Conservation (phyloP, 2,888 invertebrate species). For the Cosmopolites sordidus region DNA sequence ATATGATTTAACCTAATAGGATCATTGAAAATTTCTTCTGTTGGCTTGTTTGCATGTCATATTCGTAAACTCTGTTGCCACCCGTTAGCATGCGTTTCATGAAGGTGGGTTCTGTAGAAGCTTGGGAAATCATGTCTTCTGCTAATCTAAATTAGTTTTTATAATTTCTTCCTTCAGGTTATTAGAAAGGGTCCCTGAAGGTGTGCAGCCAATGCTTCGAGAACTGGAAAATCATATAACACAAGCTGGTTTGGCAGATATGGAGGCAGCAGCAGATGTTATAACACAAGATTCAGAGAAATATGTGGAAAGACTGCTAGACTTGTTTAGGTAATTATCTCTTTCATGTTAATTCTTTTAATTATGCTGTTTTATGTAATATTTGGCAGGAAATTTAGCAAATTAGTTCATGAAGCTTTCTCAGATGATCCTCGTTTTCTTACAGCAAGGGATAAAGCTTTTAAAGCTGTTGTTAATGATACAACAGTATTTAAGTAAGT, state of each 20-base stretch:
- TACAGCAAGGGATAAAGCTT: slow-evolving; percentile 96
- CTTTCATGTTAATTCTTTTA: background rate
- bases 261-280: slow-evolving; percentile 92
- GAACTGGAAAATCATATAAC: slow-evolving; percentile 93
- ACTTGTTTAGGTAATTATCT: slow-evolving; percentile 61
- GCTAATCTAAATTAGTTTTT: no score
- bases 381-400: slow-evolving; percentile 73
- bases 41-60: no score
- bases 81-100: no score
- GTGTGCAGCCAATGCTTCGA: slow-evolving; percentile 85
- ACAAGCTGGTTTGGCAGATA: slow-evolving; percentile 90
- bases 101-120: no score
- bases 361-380: background rate
- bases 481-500: slow-evolving; percentile 71
- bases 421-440: slow-evolving; percentile 95
- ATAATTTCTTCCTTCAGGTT: slow-evolving; percentile 41
- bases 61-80: no score
- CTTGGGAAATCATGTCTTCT: no score
- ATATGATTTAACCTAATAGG: background rate
- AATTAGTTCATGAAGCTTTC: slow-evolving; percentile 90
- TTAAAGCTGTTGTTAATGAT: slow-evolving; percentile 93
- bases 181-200: slow-evolving; percentile 84
- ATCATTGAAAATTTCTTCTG: background rate
- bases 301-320: slow-evolving; percentile 88
- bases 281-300: slow-evolving; percentile 98